Conservation (phyloP, 37 sponge, comb jelly and placozoan species). For the Chondrosia reniformis region DNA sequence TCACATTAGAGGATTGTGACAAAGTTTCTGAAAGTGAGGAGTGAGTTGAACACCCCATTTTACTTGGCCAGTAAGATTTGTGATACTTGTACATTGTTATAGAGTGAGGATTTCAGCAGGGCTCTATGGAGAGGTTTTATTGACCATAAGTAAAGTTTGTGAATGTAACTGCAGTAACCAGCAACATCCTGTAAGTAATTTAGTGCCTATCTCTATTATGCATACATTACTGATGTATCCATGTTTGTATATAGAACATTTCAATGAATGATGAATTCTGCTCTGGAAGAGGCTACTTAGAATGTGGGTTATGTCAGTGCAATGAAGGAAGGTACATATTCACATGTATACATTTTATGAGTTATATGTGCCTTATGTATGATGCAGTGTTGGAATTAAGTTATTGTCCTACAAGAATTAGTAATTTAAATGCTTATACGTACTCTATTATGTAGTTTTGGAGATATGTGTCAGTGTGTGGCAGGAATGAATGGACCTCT, state of each 20-base stretch:
- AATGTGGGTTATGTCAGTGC: not conserved
- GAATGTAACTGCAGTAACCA: not conserved
- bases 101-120: not conserved
- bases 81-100: not conserved
- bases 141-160: not conserved
- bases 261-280: too few species aligned
- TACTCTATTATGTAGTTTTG: not conserved
- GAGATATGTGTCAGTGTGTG: not conserved
- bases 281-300: not conserved
- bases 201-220: not conserved
- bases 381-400: too few species aligned
- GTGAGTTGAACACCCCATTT: too few species aligned
- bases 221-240: not conserved
- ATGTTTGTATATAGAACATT: not conserved
- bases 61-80: not conserved
- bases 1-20: too few species aligned
- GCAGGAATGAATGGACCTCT: not conserved
- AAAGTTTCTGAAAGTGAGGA: too few species aligned
- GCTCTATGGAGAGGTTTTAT: not conserved
- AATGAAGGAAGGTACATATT: not conserved
- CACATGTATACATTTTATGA: not conserved
- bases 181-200: too few species aligned
- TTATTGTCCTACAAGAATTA: too few species aligned
- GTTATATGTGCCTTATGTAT: not conserved
- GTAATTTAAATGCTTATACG: not conserved